Base-by-base conservation (phyloP, 2,797 vertebrate species). In the Miichthys miiuy region DNA sequence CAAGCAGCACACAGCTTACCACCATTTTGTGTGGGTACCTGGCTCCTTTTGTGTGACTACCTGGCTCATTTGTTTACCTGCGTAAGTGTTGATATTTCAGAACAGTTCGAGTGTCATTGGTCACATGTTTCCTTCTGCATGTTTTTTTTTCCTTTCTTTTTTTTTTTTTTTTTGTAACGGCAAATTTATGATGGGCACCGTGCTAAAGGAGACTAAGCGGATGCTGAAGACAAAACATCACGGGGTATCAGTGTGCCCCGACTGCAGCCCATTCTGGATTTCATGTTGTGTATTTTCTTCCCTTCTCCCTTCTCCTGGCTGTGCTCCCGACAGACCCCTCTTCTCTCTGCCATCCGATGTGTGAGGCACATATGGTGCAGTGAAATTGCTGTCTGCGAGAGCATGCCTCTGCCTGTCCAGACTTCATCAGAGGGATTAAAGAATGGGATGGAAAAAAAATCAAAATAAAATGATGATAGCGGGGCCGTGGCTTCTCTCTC, bases 351-450 rank as follows among this genome's bases (percentile, higher is more conserved):
- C 96, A 95, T 96, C 95, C 96, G 95, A 96, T 95, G 96, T 96
- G 97, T 95, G 96, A 98, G 97, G 95, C 97, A 93, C 97, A 98
- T 97, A 98, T 97, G 97, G 98, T 95, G 97, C 95, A 91, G 95
- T 94, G 96, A 99, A 99, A 99, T 99, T 98, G 97, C 97, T 96
- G 97, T 98, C 96, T 96, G 96, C 91, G 93, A 96, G 96, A 97
- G 97, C 98, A 97, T 99, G 97, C 97, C 96, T 96, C 96, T 95
- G 97, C 97, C 96, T 97, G 98, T 97, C 96, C 97, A 97, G 97
- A 98, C 97, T 98, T 98, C 97, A 98, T 99, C 98, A 99, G 97
- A 96, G 95, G 98, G 97, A 99, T 99, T 99, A 98, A 98, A 99
- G 97, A 97, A 96, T 95, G 96, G 96, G 95, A 93, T 90, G 87